phyloP scores from a whole-genome alignment of 2,888 invertebrate species.

The Zygogramma bicolorata region DNA sequence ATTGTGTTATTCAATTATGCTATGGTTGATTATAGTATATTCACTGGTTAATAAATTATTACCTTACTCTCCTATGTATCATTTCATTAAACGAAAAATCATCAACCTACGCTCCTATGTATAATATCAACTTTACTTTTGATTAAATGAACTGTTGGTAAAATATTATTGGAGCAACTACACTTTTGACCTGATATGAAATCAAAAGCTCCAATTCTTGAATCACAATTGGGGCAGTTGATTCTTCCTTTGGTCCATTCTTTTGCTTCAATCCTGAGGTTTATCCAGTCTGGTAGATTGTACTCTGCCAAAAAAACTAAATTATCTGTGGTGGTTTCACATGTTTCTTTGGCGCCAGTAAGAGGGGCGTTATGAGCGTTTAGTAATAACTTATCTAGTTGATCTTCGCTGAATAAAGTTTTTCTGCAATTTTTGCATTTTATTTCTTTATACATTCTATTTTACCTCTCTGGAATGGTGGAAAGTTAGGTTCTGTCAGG shows the following conservation, averaged over 20 bases:
- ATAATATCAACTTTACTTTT: slow-evolving; percentile 74
- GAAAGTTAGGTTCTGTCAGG: not conserved
- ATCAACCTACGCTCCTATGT: slow-evolving; percentile 16
- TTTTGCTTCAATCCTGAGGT: slow-evolving; percentile 68
- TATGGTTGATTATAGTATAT: not conserved
- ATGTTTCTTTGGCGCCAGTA: slow-evolving; percentile 35
- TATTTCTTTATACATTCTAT: slow-evolving; percentile 39
- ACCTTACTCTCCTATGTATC: too few relatives aligned
- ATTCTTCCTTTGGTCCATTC: slow-evolving; percentile 78
- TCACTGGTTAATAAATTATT: too few relatives aligned
- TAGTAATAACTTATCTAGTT: slow-evolving; percentile 49
- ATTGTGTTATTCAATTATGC: not conserved
- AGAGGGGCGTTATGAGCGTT: slow-evolving; percentile 54
- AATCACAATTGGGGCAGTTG: slow-evolving; percentile 73
- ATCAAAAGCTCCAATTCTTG: slow-evolving; percentile 76
- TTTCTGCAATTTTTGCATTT: slow-evolving; percentile 63
- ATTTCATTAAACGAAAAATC: not conserved
- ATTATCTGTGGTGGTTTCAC: slow-evolving; percentile 49
- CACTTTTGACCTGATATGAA: slow-evolving; percentile 76
- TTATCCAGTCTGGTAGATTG: slow-evolving; percentile 72
- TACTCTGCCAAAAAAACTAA: slow-evolving; percentile 71
- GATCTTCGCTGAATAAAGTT: slow-evolving; percentile 50
- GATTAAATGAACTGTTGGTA: slow-evolving; percentile 74
- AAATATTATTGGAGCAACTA: slow-evolving; percentile 69
- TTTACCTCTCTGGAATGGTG: not conserved